Base-by-base conservation (phyloP, 2,888 invertebrate species). In the Chirona hameri region DNA sequence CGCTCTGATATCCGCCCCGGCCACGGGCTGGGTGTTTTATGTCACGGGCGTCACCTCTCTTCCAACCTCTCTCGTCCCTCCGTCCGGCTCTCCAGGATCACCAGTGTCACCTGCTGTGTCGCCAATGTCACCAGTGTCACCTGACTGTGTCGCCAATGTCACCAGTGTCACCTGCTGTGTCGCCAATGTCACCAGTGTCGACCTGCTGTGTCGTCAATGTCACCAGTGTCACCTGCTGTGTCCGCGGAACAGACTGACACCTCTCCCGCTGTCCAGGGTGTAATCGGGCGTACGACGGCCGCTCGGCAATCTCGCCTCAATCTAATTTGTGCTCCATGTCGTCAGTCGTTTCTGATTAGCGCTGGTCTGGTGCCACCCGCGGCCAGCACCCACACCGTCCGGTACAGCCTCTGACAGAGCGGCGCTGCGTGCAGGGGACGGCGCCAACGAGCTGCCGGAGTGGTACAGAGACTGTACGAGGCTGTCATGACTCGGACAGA, bases 351-450 rank as follows among this genome's bases (percentile, higher is more conserved):
- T 0, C 46, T 76, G 76, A 76, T 76, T 76, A 76, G 10, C 76
- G 39, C 76, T 76, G 76, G 39, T 76, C 46, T 24, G 46, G 46
- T 76, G 76, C 39, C 76, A 76, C 76, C n/a, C 46, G 31, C n/a
- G 39, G 15, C 76, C 39, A 39, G 46, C 76, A 76, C 76, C 31
- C 39, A 46, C 76, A 46, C 76, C 76, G 46, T 4, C 46, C 76
- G n/a, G 76, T 76, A 76, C 76, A 10, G 24, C 24, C 76, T 76
- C 39, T 46, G 76, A 31, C 76, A 76, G 52, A 52, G 72, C 76
- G 39, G 24, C 10, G 65, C 65, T 18, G n/a, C 10, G 65, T 7
- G 21, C 29, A 4, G 15, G 12, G 72, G 21, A 24, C 76, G 39
- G 21, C 46, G 9, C 46, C 3, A 18, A 9, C 24, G 39, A 39